These are phyloP conservation scores for Melanotus villosus DNA, from an alignment of 2,888 invertebrate genomes.

Conservation along the genomic window DNA sequence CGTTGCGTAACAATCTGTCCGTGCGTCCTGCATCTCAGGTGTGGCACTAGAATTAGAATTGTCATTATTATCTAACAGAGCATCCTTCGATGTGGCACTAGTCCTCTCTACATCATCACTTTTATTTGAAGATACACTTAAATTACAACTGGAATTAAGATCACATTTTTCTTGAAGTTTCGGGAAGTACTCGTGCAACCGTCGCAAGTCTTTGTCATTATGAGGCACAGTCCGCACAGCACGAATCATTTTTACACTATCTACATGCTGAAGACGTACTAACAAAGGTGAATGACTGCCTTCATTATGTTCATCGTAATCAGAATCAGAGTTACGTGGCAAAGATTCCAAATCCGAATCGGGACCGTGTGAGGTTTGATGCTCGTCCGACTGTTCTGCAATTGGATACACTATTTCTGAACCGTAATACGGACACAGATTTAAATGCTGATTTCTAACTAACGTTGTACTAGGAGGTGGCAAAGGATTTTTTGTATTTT, in stretches of 20 bases:
- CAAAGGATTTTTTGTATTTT: constrained; percentile 77
- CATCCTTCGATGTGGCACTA: constrained; percentile 81
- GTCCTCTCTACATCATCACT: constrained; percentile 74
- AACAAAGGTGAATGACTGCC: constrained; percentile 80
- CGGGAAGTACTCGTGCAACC: constrained; percentile 44
- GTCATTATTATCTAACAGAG: constrained; percentile 74
- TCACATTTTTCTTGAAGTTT: constrained; percentile 45
- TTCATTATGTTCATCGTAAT: constrained; percentile 79
- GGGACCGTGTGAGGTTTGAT: constrained; percentile 76
- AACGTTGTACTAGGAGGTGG: constrained; percentile 81
- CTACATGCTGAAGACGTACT: constrained; percentile 68
- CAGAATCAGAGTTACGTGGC: constrained; percentile 75
- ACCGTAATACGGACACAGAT: constrained; percentile 79
- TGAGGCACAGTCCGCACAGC: constrained; percentile 48
- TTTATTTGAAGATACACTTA: constrained; percentile 57
- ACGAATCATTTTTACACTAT: constrained; percentile 68
- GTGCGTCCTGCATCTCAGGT: constrained; percentile 71
- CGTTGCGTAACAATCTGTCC: constrained; percentile 62
- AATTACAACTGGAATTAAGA: constrained; percentile 47
- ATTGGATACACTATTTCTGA: constrained; percentile 88
- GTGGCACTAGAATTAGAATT: constrained; percentile 75
- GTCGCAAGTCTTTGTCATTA: constrained; percentile 48
- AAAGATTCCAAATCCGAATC: constrained; percentile 74
- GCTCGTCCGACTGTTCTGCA: constrained; percentile 87
- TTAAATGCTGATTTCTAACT: constrained; percentile 79